phyloP scores from a whole-genome alignment of 2,888 invertebrate genomes.

The Trimorus sp. region DNA sequence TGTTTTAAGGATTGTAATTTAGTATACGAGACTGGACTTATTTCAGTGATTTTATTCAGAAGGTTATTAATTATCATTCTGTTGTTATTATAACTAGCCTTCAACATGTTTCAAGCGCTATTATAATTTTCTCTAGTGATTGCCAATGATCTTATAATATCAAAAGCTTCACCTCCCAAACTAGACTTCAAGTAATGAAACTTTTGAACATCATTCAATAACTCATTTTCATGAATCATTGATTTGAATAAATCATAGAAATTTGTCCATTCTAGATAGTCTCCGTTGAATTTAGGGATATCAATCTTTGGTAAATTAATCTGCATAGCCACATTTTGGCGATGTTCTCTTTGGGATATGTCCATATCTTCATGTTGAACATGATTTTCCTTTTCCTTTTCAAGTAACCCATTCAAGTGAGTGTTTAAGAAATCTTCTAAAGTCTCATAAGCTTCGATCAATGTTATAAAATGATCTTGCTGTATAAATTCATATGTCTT shows the following conservation, averaged over 20 bases:
- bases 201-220: background rate
- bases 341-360: no score
- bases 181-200: background rate
- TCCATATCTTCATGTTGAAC: no score
- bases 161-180: background rate
- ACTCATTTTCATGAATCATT: background rate
- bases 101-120: background rate
- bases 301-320: constrained; percentile 3
- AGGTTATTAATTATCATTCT: background rate
- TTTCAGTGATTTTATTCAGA: constrained; percentile 1
- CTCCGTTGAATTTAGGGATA: background rate
- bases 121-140: background rate
- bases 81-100: background rate
- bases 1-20: background rate
- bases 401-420: no score
- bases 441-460: no score
- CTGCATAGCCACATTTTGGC: background rate
- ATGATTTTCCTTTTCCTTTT: no score
- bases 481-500: no score
- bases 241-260: background rate
- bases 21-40: background rate
- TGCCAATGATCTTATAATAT: background rate
- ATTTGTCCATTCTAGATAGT: constrained; percentile 1
- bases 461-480: no score
- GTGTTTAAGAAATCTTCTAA: no score